Evolutionary conservation across 2,797 vertebrate genomes (phyloP).

Genomic region (Allenopithecus nigroviridis): DNA sequence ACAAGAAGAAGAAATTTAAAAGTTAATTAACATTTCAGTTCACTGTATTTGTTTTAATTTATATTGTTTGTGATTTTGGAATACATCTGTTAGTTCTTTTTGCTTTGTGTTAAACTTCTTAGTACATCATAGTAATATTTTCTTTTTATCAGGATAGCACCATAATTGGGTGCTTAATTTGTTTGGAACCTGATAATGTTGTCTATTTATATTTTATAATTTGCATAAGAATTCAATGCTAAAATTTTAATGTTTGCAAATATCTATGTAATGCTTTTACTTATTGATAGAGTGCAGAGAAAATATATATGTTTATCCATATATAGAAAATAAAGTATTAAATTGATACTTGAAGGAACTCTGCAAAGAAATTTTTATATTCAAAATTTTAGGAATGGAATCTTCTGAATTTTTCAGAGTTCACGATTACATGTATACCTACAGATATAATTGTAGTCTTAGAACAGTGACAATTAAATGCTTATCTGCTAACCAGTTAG

Average conservation of each 20-base stretch:
- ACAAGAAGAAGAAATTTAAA: constrained; percentile 33
- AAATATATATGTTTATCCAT: neutral
- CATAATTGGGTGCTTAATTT: neutral
- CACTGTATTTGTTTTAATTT: constrained; percentile 33
- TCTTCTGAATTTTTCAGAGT: neutral
- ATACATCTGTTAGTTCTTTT: neutral
- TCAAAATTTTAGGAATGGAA: neutral
- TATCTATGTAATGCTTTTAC: neutral
- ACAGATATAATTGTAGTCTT: neutral
- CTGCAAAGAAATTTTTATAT: neutral
- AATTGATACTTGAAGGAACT: neutral
- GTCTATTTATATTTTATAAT: neutral
- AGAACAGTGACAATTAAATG: neutral
- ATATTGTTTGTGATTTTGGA: constrained; percentile 17
- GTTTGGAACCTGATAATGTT: neutral
- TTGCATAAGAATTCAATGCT: neutral
- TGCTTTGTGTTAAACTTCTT: neutral
- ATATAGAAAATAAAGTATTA: neutral
- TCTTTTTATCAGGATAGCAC: neutral
- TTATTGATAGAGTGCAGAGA: neutral
- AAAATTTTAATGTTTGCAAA: neutral
- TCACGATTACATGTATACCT: neutral
- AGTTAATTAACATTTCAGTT: neutral
- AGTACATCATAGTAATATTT: neutral
- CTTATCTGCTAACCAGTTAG: neutral